phyloP scores from a whole-genome alignment of 2,797 vertebrate genomes.

The Anguilla anguilla region DNA sequence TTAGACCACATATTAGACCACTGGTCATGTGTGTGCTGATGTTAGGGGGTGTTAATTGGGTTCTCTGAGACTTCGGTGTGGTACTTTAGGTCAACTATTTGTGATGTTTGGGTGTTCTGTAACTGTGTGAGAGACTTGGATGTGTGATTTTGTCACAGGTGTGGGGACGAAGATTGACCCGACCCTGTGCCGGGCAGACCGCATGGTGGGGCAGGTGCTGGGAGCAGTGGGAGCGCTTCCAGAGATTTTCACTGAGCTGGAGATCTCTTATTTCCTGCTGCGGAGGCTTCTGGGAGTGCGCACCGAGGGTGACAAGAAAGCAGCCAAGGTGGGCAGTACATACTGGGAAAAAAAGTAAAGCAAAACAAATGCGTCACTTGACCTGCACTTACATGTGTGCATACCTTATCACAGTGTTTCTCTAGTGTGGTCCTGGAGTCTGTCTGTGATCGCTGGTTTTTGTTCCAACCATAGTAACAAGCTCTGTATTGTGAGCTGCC shows the following conservation, averaged over 20 bases:
- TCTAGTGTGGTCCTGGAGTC: no score
- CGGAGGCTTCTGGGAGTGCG: conserved; percentile 91
- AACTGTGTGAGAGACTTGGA: neutral
- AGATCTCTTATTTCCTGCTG: conserved; percentile 96
- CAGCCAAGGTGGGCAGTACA: conserved; percentile 83
- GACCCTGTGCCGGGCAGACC: conserved; percentile 92
- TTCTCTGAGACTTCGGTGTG: no score
- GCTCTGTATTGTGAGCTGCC: no score
- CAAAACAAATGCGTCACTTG: neutral
- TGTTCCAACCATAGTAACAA: no score
- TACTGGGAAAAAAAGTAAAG: conserved; percentile 21
- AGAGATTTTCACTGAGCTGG: conserved; percentile 97
- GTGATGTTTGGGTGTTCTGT: neutral
- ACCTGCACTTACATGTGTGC: neutral
- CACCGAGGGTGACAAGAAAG: conserved; percentile 98
- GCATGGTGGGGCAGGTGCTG: conserved; percentile 98
- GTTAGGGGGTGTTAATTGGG: no score
- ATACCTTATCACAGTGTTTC: neutral
- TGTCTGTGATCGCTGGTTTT: no score
- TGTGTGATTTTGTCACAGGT: conserved; percentile 66
- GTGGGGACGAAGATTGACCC: conserved; percentile 98
- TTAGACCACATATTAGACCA: no score
- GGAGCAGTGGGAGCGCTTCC: conserved; percentile 94
- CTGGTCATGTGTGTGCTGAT: no score
- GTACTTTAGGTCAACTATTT: neutral